Base-by-base conservation (phyloP, 2,888 invertebrate species). In the Brassicogethes aeneus region DNA sequence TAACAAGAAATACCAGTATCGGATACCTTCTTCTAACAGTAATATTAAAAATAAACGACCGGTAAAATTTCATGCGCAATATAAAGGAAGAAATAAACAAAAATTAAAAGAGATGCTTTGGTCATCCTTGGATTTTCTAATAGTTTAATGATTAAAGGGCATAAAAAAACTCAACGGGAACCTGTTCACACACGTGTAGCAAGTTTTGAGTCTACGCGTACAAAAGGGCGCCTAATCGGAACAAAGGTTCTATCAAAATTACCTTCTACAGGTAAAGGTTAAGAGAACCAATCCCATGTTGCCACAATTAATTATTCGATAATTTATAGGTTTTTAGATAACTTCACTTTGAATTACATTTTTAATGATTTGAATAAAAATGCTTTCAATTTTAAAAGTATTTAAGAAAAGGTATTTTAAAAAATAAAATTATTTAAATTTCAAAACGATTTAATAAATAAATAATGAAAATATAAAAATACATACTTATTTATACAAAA, bases 91-190 rank as follows among this genome's bases (percentile, higher is more conserved):
- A 43, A 43, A 44, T 34, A 34, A 32, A 17, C 31, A 39, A 17
- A 32, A 42, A 43, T 45, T 40, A 41, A 17, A 43, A 37, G 40
- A 45, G 47, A 46, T 37, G 43, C n/a, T n/a, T 44, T 39, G 39
- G 44, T 42, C 43, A 40, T 32, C 10, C 3, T 10, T 5, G 7
- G 12, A 10, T 5, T 32, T 32, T 13, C 14, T 32, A 32, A 13
- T 32, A 32, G 12, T 42, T 42, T 23, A 32, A 39, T 37, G 37
- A 40, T 36, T 42, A 42, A 16, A 40, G 29, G 32, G 13, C 37
- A 30, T 38, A 37, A 41, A 39, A n/a, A 44, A 43, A 43, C 38
- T 47, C 40, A 40, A 40, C 12, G 38, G 39, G 41, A 48, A 48
- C 48, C 51, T 44, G 51, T 48, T 49, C 44, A 40, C 36, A 30